Evolutionary conservation across 2,113 vertebrate genomes (phyloP), one percentile per base, ranked within the genome.

Genomic region (Phylloscopus trochiloides): DNA sequence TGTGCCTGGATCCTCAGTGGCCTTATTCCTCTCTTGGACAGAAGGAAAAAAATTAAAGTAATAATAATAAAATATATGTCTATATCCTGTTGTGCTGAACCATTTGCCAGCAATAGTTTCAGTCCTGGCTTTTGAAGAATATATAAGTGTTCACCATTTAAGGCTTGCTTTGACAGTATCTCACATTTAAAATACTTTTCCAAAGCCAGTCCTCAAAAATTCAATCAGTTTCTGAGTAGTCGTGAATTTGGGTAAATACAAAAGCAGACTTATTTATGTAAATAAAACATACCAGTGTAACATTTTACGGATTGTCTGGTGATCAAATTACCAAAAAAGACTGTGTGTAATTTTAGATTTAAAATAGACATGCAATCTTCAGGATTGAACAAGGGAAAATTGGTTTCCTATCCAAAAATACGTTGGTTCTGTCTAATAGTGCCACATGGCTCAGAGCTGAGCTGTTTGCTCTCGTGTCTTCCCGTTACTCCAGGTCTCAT

Each of bases 331-430:
- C 48, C 5, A 20, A 83, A 92, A 92, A 90, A 79, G 43, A 42
- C 21, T 32, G 8, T 45, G 12, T 70, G 32, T 86, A 71, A 65
- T 80, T 93, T 96, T 93, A 58, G n/a, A 58, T 86, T 94, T 92
- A 77, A 73, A 95, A 57, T 73, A 81, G 51, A 31, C 68, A 86
- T 94, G 28, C 22, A 91, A 7, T 86, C 70, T 58, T 86, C 32
- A 62, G 36, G 52, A 87, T 42, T 62, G 40, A 97, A 74, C 31
- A 66, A 92, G 63, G 78, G 34, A 90, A 95, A 83, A 90, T 84
- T 51, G 48, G 14, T 95, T 36, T 96, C 88, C 90, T 65, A 15
- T 97, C 66, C 91, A 83, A 26, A 86, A 93, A 42, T 86, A 65
- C 91, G 48, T 95, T 96, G 92, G 55, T 94, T 72, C 76, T 12